phyloP scores from a whole-genome alignment of 2,113 vertebrate species.

The Illadopsis cleaveri region DNA sequence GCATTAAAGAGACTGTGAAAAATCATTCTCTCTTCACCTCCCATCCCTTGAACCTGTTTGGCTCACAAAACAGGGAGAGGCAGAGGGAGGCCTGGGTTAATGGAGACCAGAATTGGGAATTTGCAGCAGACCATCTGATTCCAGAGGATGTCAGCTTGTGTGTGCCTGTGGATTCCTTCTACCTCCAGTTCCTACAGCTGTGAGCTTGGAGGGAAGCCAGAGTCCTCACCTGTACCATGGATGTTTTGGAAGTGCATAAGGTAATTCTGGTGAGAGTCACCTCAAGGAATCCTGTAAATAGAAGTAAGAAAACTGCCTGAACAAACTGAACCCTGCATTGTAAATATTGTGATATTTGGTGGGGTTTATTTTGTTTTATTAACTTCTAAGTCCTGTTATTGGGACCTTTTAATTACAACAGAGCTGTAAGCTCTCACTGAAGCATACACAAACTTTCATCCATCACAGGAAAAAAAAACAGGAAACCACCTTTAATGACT shows the following conservation, averaged over 20 bases:
- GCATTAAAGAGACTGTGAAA: slow-evolving; percentile 61
- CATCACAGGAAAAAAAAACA: background rate
- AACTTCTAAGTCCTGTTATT: background rate
- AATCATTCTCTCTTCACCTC: slow-evolving; percentile 44
- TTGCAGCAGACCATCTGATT: background rate
- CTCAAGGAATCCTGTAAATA: background rate
- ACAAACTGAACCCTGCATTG: background rate
- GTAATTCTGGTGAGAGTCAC: background rate
- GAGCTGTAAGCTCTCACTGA: background rate
- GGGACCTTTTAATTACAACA: background rate
- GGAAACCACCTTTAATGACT: background rate
- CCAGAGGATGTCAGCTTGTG: background rate
- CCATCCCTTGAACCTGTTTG: slow-evolving; percentile 28
- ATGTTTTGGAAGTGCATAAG: background rate
- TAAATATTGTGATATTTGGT: background rate
- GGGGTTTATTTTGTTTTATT: background rate
- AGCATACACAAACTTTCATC: background rate
- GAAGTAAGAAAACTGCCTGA: background rate
- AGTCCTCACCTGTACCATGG: fast-evolving
- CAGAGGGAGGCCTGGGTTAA: background rate
- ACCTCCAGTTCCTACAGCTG: background rate
- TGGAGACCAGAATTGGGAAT: background rate
- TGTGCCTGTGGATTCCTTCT: background rate
- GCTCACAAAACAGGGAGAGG: slow-evolving; percentile 30
- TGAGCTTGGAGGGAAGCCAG: background rate